Evolutionary conservation across 2,888 invertebrate species (phyloP), one percentile per base, ranked within the genome.

Genomic region (Pammene fasciana): DNA sequence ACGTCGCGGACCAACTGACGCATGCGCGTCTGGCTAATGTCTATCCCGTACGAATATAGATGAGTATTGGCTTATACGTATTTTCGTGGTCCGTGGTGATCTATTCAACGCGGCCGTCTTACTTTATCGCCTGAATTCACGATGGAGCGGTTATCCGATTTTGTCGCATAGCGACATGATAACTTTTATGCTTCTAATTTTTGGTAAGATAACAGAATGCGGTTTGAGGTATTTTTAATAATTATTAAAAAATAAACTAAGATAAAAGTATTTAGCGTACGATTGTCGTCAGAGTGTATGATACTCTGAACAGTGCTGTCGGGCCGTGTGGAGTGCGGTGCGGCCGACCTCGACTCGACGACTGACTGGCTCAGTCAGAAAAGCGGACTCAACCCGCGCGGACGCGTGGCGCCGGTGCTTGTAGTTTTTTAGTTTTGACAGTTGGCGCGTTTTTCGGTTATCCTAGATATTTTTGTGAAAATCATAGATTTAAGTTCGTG

Each of bases 381-480:
- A 86, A 89, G 87, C 89, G 90, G 92, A 89, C 91, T 91, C 91
- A 83, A 82, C 85, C 86, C 88, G 92, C 89, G 90, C 86, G 88
- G 88, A 82, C 82, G 91, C 88, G 89, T 87, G 85, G 86, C 83
- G 87, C 86, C 83, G 92, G 91, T 92, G 92, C 92, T 92, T 89
- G 91, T 92, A 91, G 91, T 90, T 90, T 90, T 90, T 92, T 91
- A 90, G 89, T 89, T 91, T 84, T 92, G 91, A 92, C 92, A 92
- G 89, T 92, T 92, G 92, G 90, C 92, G 92, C 90, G 90, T 86
- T 92, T 90, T 91, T 89, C 82, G 75, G 85, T 88, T 86, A 78
- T 85, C 82, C 82, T 85, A 83, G 81, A 81, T 85, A 85, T 82
- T 85, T 87, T 85, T 84, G 88, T 89, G 88, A 82, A 90, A 91